phyloP scores from a whole-genome alignment of 2,888 invertebrate genomes.

The Drosophila colorata region DNA sequence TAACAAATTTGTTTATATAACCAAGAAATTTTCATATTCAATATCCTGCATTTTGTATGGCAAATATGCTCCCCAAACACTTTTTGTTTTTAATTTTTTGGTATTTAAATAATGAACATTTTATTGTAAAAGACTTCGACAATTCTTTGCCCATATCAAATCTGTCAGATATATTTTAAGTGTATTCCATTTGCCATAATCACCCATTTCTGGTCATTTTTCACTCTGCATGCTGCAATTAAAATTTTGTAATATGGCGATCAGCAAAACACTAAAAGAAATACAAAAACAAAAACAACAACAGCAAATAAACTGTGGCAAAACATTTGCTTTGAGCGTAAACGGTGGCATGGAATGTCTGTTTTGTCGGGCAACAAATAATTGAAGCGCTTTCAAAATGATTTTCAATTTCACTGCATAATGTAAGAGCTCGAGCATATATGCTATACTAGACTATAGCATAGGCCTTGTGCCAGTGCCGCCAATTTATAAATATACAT shows the following conservation, averaged over 20 bases:
- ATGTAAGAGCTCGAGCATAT: constrained; percentile 7
- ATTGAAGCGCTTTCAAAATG: constrained; percentile 75
- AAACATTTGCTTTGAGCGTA: constrained; percentile 59
- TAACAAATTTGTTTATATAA: background rate
- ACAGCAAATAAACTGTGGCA: constrained; percentile 57
- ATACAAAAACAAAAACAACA: constrained; percentile 3
- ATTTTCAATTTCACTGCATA: constrained; percentile 75
- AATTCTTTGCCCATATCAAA: background rate
- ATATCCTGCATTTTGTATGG: too few relatives aligned
- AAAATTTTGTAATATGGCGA: constrained; percentile 75
- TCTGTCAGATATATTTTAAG: constrained; percentile 10
- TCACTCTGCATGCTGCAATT: constrained; percentile 61
- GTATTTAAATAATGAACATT: background rate
- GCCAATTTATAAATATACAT: constrained; percentile 24
- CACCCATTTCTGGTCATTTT: constrained; percentile 30
- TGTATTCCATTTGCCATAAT: constrained; percentile 30
- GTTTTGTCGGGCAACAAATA: constrained; percentile 68
- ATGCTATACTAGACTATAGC: constrained; percentile 2
- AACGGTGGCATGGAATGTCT: constrained; percentile 70
- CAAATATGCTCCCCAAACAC: background rate
- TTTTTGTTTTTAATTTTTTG: background rate
- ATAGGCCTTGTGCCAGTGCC: constrained; percentile 59
- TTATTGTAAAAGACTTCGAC: background rate
- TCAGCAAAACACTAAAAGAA: constrained; percentile 36
- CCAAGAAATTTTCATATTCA: background rate